Conservation (phyloP, 1,140 invertebrate genomes). For the Aphis craccivora region DNA sequence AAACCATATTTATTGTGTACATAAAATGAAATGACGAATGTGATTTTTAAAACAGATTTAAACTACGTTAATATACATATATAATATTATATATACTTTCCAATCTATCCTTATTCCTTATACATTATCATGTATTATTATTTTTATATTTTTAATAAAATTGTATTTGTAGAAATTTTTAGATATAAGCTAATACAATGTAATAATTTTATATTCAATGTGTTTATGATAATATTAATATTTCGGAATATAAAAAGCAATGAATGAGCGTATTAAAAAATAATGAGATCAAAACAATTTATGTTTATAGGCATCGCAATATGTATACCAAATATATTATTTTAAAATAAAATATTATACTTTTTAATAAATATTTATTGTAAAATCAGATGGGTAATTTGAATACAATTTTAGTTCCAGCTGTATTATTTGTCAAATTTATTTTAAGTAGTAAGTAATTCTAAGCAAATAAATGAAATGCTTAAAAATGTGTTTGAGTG, state of each 20-base stretch:
- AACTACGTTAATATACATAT: background rate
- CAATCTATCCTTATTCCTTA: no score
- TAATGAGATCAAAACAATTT: background rate
- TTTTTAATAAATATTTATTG: background rate
- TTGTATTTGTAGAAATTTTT: background rate
- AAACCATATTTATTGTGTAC: constrained; percentile 14
- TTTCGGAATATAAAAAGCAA: background rate
- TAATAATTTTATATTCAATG: background rate
- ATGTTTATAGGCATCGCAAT: background rate
- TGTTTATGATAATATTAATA: background rate
- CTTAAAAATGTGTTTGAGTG: background rate
- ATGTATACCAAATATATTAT: background rate
- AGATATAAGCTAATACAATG: background rate
- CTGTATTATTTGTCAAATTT: background rate
- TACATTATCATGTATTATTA: no score
- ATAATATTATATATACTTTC: background rate
- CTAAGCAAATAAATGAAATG: background rate
- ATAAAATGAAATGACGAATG: background rate
- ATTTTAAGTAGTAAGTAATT: background rate
- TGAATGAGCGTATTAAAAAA: background rate
- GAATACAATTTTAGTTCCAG: background rate
- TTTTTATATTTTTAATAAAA: background rate
- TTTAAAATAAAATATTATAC: background rate
- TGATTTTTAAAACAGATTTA: constrained; percentile 1
- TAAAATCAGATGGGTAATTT: background rate